These are phyloP conservation scores for Epinephelus awoara DNA, from an alignment of 2,797 vertebrate genomes.

Conservation along the genomic window DNA sequence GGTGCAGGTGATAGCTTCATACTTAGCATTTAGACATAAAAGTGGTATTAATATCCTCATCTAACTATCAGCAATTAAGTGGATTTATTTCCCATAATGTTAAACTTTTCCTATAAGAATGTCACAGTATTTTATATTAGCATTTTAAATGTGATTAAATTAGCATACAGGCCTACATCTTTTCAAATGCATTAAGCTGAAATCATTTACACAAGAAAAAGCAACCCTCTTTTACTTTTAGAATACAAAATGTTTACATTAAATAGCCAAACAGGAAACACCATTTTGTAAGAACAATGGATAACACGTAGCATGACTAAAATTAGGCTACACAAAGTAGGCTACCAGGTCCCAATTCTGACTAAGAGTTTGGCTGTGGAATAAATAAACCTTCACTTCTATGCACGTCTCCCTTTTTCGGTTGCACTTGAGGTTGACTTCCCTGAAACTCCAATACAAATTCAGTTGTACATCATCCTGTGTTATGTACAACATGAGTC, in stretches of 20 bases:
- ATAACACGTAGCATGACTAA: background rate
- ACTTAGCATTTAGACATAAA: too few species aligned
- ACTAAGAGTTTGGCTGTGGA: background rate
- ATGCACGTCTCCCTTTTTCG: slow-evolving; percentile 11
- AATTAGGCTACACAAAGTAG: background rate
- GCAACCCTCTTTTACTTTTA: background rate
- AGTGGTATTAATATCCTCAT: too few species aligned
- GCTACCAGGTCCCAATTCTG: background rate
- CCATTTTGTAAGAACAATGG: background rate
- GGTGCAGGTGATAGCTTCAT: too few species aligned
- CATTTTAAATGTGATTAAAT: slow-evolving; percentile 1
- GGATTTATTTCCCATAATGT: too few species aligned
- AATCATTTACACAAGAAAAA: background rate
- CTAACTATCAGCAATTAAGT: too few species aligned
- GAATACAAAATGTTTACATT: background rate
- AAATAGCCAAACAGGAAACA: background rate
- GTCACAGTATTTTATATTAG: background rate
- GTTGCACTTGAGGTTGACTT: slow-evolving; percentile 16
- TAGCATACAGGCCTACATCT: background rate
- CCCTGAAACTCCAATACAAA: slow-evolving; percentile 35
- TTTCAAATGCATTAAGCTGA: background rate
- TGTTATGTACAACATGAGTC: slow-evolving; percentile 19
- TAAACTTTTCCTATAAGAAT: too few species aligned
- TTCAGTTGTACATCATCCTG: slow-evolving; percentile 21
- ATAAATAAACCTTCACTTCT: background rate